Base-by-base conservation (phyloP, 2,888 invertebrate species). In the Volucella bombylans region DNA sequence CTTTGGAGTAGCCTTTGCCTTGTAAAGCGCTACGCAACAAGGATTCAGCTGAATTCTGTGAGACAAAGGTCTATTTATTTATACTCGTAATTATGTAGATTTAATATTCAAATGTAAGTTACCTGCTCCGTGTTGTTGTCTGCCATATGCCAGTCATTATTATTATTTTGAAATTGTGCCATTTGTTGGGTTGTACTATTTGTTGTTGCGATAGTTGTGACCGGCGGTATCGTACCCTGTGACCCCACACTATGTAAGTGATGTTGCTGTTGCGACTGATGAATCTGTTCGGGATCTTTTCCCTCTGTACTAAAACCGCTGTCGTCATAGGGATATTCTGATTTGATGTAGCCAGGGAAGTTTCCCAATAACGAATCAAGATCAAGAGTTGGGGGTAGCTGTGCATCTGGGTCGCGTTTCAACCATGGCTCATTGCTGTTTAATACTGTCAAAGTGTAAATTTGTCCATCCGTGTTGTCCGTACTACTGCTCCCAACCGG, bases 371-470 rank as follows among this genome's bases (percentile, higher is more conserved):
- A 94, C 65, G 96, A 95, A 90, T 97, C 96, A 88, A 97, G 94
- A 91, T 97, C 96, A 88, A 96, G 86, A 92, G 94, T 86, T 90
- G 91, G 89, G 91, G 93, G 88, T 93, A 95, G 90, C 55, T 93
- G 93, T 12, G 92, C 92, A 41, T 89, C 88, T 14, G 93, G 93
- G 88, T 95, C 95, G 89, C 95, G 93, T 92, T 96, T 93, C 91
- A 95, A 93, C 93, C 94, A 94, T 82, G 94, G 93, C 91, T 94
- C 93, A 89, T 95, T 93, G 88, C 95, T 96, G 91, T 97, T 96
- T 90, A 97, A 94, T 90, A 97, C 96, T 89, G 97, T 97, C 86
- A 97, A 92, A 76, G 97, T 97, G 91, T 97, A 97, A 89, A 97
- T 97, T 87, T 92, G 92, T 87, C 96, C 96, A 89, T 96, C 96